Conservation (phyloP, 2,888 invertebrate species). For the Pammene fasciana region DNA sequence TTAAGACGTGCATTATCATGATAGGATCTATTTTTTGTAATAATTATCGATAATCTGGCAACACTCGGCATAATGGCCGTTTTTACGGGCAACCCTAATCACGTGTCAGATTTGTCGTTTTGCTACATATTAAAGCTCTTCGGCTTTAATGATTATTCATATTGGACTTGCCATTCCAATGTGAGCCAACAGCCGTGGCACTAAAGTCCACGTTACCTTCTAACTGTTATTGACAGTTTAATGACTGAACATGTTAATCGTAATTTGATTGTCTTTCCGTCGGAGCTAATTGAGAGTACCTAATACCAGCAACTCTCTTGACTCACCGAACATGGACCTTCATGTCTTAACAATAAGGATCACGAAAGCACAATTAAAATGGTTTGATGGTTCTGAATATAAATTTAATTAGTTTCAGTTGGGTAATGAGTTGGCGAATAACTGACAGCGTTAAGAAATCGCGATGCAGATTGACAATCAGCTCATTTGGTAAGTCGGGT, state of each 20-base stretch:
- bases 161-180: conserved; percentile 46
- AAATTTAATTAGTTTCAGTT: conserved; percentile 34
- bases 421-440: conserved; percentile 38
- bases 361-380: too few relatives aligned
- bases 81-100: conserved; percentile 82
- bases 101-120: conserved; percentile 79
- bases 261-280: conserved; percentile 53
- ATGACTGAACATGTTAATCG: conserved; percentile 59
- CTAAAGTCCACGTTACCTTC: conserved; percentile 54
- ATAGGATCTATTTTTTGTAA: conserved; percentile 77
- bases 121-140: conserved; percentile 64
- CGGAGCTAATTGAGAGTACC: conserved; percentile 50
- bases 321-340: too few relatives aligned
- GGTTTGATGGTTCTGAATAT: conserved; percentile 36
- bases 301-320: too few relatives aligned
- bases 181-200: conserved; percentile 53
- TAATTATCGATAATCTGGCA: conserved; percentile 83
- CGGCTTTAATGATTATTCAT: conserved; percentile 70
- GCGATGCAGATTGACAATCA: conserved; percentile 4
- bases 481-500: conserved; percentile 2
- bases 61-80: conserved; percentile 79
- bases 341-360: too few relatives aligned
- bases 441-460: conserved; percentile 21
- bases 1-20: conserved; percentile 78
- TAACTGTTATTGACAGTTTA: conserved; percentile 51